Percentiles rank a stretch among this genome's conserved stretches.
Conservation (phyloP, 2,797 vertebrate genomes). For the Scolopax rusticola region DNA sequence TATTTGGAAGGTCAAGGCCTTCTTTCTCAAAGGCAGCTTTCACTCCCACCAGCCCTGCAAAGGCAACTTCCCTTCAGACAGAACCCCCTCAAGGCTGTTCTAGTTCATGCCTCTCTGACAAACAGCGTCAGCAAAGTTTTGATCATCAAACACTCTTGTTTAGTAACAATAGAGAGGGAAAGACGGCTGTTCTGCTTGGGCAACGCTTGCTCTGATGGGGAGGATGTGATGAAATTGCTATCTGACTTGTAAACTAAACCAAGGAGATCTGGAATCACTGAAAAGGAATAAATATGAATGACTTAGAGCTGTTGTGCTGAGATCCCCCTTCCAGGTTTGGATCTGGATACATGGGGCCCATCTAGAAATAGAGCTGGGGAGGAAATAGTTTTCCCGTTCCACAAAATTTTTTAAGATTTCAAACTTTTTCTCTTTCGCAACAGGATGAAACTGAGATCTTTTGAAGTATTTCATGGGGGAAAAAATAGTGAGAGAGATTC, state of each 20-base stretch:
- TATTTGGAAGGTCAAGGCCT: background rate
- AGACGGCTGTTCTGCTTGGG: background rate
- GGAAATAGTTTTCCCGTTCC: background rate
- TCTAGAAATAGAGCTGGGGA: background rate
- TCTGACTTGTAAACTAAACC: background rate
- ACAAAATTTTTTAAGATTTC: background rate
- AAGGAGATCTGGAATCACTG: background rate
- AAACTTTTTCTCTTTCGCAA: background rate
- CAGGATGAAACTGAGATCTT: background rate
- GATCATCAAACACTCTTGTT: background rate
- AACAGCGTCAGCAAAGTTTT: background rate
- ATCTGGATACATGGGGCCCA: background rate
- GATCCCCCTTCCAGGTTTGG: background rate
- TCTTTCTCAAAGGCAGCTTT: background rate
- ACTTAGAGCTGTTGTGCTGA: background rate
- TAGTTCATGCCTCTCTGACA: background rate
- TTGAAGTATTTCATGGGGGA: background rate
- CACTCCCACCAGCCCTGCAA: background rate
- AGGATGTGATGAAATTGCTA: slow-evolving; percentile 19
- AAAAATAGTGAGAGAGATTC: background rate
- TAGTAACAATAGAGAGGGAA: background rate
- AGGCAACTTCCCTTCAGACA: background rate
- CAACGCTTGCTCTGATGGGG: background rate
- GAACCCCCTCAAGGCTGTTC: background rate
- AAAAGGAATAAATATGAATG: background rate